Evolutionary conservation across 1,140 invertebrate genomes (phyloP).

Genomic region (Leptinotarsa texana): DNA sequence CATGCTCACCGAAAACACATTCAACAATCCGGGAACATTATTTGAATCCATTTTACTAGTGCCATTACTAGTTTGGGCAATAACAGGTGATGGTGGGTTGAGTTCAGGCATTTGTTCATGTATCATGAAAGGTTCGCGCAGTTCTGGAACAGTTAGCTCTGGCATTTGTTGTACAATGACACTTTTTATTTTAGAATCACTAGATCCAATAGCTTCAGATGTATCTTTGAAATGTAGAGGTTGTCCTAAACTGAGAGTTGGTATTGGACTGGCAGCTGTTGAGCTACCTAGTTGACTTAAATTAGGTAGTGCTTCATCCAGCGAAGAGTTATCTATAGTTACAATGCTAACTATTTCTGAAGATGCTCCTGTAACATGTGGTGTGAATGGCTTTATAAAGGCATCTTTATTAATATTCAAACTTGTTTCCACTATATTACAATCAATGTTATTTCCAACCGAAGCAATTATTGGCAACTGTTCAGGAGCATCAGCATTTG

Average conservation of each 20-base stretch:
- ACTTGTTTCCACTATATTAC: too few species aligned
- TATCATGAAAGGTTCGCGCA: neutral
- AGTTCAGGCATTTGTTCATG: conserved; percentile 35
- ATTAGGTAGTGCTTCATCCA: neutral
- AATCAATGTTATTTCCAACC: too few species aligned
- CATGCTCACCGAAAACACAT: neutral
- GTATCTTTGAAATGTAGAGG: neutral
- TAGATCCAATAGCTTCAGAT: conserved; percentile 9
- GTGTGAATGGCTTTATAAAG: too few species aligned
- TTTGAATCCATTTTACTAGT: neutral
- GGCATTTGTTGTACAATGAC: conserved; percentile 25
- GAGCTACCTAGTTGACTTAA: neutral
- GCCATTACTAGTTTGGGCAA: neutral
- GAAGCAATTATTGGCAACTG: too few species aligned
- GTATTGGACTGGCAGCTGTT: neutral
- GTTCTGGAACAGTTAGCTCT: conserved; percentile 29
- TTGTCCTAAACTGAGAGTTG: neutral
- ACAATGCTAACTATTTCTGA: neutral
- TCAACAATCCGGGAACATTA: neutral
- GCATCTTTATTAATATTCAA: too few species aligned
- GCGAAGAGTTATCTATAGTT: neutral
- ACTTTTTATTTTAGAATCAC: neutral
- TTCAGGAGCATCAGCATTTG: too few species aligned
- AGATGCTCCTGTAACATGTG: neutral
- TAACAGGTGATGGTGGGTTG: neutral